Conservation (phyloP, 2,113 vertebrate genomes). For the Leptocoma aspasia region DNA sequence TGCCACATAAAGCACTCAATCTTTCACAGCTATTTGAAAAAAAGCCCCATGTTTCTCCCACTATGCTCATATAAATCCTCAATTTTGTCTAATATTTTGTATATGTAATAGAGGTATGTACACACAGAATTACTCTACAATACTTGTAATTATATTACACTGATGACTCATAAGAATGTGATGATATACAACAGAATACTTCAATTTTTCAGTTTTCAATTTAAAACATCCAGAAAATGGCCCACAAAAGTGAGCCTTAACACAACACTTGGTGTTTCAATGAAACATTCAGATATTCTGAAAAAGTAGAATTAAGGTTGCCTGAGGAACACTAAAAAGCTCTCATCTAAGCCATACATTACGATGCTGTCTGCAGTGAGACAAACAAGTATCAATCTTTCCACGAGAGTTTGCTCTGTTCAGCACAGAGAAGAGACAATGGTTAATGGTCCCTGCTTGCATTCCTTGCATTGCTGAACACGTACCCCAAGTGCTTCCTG, state of each 20-base stretch:
- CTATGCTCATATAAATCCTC: background rate
- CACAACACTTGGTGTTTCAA: background rate
- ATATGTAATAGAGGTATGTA: background rate
- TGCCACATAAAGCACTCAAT: background rate
- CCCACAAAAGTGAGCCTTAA: conserved; percentile 15
- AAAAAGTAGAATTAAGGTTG: conserved; percentile 17
- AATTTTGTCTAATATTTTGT: conserved; percentile 3
- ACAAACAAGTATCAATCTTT: background rate
- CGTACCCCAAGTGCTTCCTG: rapidly evolving
- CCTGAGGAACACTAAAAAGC: background rate
- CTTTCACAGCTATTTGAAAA: background rate
- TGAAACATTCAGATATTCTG: background rate
- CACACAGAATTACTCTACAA: background rate
- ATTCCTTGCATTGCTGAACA: background rate
- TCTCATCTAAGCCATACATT: background rate
- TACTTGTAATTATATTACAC: conserved; percentile 31
- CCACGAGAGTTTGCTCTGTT: background rate
- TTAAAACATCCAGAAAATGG: conserved; percentile 7
- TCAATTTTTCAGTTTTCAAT: conserved; percentile 39
- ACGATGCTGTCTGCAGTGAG: background rate
- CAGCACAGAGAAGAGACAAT: background rate
- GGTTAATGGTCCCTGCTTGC: background rate
- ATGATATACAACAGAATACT: background rate
- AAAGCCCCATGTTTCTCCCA: background rate
- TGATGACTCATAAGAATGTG: conserved; percentile 20